Base-by-base conservation (phyloP, 2,113 vertebrate species). In the Eidolon helvum region DNA sequence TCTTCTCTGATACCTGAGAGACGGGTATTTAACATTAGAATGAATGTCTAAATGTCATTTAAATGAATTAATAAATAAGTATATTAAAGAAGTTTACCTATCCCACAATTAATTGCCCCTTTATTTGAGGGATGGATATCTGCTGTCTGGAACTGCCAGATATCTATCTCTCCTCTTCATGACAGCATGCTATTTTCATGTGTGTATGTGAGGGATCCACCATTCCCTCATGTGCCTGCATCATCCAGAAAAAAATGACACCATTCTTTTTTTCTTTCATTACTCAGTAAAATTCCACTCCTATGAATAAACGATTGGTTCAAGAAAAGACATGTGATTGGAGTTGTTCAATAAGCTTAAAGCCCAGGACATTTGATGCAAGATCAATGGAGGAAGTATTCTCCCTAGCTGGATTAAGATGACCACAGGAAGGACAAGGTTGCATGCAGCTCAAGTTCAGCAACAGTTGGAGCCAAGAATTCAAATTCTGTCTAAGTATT, bases 181-280 rank as follows among this genome's bases (percentile, higher is more conserved):
- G 59, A 59, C 28, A 68, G 21, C 35, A 55, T 57, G 38, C 10
- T 2, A 1, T 45, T 79, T 38, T 33, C 35, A 21, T 5, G 3
- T 71, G 24, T 50, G 16, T 38, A n/a, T 30, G 57, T 14, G 3
- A 33, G 10, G n/a, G 55, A 65, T 26, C 10, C 21, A 74, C 38
- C 33, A 3, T 21, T 88, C 28, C 4, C 12, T 0, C 1, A 10
- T 0, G 30, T n/a, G 7, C n/a, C 69, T 21, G 5, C 30, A 9
- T 82, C 66, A 82, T 35, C 28, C 15, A 19, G 61, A 26, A 74
- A n/a, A 89, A 94, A 89, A 59, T 68, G 30, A 10, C 22, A n/a
- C 28, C 33, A 43, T 21, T 43, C 2, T 40, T 33, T n/a, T 61
- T 28, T 61, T 80, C 15, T n/a, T 61, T 30, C 4, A 5, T 82